phyloP scores from a whole-genome alignment of 92 coral and sea anemone genomes.

The Muricea muricata region DNA sequence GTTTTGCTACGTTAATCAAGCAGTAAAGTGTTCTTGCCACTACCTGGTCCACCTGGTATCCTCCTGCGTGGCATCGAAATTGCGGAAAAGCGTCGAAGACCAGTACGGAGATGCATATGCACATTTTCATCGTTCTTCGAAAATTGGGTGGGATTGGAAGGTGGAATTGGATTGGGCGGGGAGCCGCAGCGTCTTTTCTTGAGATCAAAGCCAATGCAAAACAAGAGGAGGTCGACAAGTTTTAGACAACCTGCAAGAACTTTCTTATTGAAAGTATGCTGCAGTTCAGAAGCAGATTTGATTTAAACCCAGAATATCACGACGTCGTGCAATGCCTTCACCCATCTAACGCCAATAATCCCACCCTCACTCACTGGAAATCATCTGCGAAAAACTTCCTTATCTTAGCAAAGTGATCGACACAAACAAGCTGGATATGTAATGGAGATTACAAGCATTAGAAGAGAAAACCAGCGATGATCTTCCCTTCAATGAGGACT shows the following conservation, averaged over 20 bases:
- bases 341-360: too few relatives aligned
- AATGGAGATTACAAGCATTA: slow-evolving; percentile 1
- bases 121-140: too few relatives aligned
- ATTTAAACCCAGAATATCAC: neutral
- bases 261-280: slow-evolving; percentile 2
- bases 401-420: neutral
- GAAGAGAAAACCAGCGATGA: slow-evolving; percentile 5
- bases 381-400: neutral
- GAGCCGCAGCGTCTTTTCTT: neutral
- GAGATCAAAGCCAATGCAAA: slow-evolving; percentile 18
- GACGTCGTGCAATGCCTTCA: slow-evolving; percentile 7
- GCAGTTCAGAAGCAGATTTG: slow-evolving; percentile 10
- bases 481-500: neutral
- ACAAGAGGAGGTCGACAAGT: slow-evolving; percentile 3
- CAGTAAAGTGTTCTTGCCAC: too few relatives aligned
- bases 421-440: slow-evolving; percentile 12
- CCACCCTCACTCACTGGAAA: neutral
- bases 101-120: too few relatives aligned
- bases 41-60: too few relatives aligned
- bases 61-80: too few relatives aligned
- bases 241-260: neutral
- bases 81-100: too few relatives aligned
- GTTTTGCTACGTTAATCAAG: too few relatives aligned
- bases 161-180: too few relatives aligned
- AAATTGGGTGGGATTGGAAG: too few relatives aligned